These are phyloP conservation scores for Bubo bubo DNA, from an alignment of 2,113 vertebrate species.

Conservation along the genomic window DNA sequence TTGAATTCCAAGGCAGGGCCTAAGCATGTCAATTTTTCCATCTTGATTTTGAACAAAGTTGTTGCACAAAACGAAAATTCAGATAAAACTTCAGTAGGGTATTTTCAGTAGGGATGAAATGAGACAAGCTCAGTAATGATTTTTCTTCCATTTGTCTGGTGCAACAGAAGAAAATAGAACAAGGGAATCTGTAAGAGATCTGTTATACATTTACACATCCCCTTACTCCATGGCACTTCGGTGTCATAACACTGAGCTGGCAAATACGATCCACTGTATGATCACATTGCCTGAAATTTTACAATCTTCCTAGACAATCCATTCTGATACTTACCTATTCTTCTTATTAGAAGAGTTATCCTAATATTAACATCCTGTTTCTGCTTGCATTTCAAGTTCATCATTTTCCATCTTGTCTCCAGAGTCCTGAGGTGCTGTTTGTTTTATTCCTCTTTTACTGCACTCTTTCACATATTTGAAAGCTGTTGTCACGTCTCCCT, in stretches of 20 bases:
- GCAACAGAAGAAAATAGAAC: not conserved
- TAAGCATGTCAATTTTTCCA: not conserved
- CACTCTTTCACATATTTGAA: not conserved
- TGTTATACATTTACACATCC: not conserved
- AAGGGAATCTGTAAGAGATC: not conserved
- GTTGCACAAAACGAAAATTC: not conserved
- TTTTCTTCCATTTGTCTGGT: not conserved
- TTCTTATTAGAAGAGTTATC: not conserved
- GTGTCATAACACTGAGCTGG: not conserved
- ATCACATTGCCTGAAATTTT: not conserved
- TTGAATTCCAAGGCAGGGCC: not conserved
- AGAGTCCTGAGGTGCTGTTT: not conserved
- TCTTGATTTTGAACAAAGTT: not conserved
- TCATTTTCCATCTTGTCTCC: not conserved
- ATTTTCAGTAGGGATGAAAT: not conserved
- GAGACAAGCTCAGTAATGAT: not conserved
- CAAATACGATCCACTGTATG: not conserved
- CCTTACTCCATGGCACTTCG: not conserved
- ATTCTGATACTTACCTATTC: not conserved
- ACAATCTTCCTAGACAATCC: not conserved
- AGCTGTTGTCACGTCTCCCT: not conserved
- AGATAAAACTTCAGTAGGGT: not conserved
- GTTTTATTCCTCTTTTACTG: not conserved
- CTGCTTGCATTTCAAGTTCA: not conserved
- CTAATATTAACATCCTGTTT: not conserved